phyloP scores from a whole-genome alignment of 2,113 vertebrate genomes.

The Colius striatus region DNA sequence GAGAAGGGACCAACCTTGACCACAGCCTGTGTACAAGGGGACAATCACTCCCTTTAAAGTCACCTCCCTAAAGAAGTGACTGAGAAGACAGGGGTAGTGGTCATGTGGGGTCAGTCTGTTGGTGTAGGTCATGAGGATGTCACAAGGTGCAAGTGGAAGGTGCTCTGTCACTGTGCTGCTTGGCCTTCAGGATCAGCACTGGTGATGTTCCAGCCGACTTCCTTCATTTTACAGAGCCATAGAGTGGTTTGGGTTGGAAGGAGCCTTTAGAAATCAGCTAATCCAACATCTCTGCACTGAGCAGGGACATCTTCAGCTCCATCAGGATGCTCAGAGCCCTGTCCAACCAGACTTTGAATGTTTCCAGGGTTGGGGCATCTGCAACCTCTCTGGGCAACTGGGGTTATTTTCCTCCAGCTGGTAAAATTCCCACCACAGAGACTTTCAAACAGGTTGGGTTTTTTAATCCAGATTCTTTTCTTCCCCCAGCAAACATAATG shows the following conservation, averaged over 20 bases:
- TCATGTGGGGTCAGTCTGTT: background rate
- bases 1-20: no score
- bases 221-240: background rate
- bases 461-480: background rate
- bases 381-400: background rate
- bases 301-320: background rate
- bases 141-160: background rate
- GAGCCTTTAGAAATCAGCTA: background rate
- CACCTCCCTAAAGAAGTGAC: no score
- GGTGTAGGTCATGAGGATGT: accelerated
- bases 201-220: background rate
- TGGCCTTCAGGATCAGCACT: background rate
- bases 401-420: background rate
- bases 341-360: background rate
- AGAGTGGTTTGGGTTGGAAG: background rate
- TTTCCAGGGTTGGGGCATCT: background rate
- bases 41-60: no score
- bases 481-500: background rate
- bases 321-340: background rate
- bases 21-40: no score
- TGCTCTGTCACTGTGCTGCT: background rate
- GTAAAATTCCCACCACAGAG: background rate
- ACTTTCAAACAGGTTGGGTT: background rate
- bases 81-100: no score
- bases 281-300: background rate